phyloP scores from a whole-genome alignment of 2,113 vertebrate genomes.

The Forbesichthys agassizii region DNA sequence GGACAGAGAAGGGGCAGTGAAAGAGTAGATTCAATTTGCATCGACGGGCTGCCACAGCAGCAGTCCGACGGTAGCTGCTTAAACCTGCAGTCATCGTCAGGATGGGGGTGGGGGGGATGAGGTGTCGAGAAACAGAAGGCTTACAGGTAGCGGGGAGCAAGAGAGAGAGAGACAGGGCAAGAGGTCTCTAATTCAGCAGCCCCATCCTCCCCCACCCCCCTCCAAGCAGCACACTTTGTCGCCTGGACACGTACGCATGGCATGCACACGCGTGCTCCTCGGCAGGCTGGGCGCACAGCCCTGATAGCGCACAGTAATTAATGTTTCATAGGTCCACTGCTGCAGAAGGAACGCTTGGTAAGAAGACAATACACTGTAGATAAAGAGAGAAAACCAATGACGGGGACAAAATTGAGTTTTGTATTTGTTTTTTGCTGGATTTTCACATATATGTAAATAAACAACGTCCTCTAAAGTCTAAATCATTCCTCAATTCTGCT shows the following conservation, averaged over 20 bases:
- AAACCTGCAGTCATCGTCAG: slow-evolving; percentile 15
- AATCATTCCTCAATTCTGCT: too few species aligned
- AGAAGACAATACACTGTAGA: slow-evolving; percentile 19
- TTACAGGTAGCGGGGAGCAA: too few species aligned
- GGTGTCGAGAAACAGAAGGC: slow-evolving; percentile 36
- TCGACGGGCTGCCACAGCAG: slow-evolving; percentile 29
- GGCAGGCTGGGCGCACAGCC: slow-evolving; percentile 55
- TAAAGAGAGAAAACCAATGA: neutral
- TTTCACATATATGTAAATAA: neutral
- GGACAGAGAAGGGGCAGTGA: slow-evolving; percentile 20
- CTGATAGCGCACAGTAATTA: slow-evolving; percentile 60
- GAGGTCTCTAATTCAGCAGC: too few species aligned
- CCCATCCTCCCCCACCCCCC: neutral
- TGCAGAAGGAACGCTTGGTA: slow-evolving; percentile 43
- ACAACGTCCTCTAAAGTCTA: too few species aligned
- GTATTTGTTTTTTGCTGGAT: neutral
- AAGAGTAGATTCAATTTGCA: slow-evolving; percentile 50
- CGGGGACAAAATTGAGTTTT: neutral
- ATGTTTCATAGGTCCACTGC: slow-evolving; percentile 66
- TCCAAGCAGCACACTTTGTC: neutral
- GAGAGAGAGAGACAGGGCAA: too few species aligned
- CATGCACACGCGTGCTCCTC: slow-evolving; percentile 41
- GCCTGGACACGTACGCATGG: slow-evolving; percentile 12
- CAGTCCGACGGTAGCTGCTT: slow-evolving; percentile 33
- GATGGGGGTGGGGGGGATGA: slow-evolving; percentile 38